Percentiles rank a stretch among this genome's conserved stretches.
phyloP scores from a whole-genome alignment of 2,888 invertebrate genomes.

The Hirtodrosophila confusa region DNA sequence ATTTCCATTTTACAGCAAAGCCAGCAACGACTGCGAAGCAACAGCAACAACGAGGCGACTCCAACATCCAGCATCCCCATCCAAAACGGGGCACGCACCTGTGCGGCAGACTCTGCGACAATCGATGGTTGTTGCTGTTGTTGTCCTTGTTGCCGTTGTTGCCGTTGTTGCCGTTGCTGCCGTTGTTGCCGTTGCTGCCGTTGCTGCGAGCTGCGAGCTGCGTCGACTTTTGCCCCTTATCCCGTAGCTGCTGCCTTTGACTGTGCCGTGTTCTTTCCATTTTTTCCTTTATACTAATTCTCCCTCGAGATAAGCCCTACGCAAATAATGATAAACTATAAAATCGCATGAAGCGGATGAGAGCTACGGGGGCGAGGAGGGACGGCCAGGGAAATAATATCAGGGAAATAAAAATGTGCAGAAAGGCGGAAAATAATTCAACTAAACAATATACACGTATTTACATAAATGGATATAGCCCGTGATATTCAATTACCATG shows the following conservation, averaged over 20 bases:
- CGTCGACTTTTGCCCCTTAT: slow-evolving; percentile 47
- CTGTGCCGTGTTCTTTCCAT: slow-evolving; percentile 13
- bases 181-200: slow-evolving; percentile 25
- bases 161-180: slow-evolving; percentile 17
- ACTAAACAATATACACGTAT: slow-evolving; percentile 80
- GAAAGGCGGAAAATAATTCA: slow-evolving; percentile 79
- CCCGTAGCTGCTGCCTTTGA: slow-evolving; percentile 27
- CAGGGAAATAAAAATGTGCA: slow-evolving; percentile 78
- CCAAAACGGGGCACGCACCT: slow-evolving; percentile 60
- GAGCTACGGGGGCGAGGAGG: slow-evolving; percentile 13
- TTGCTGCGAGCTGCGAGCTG: slow-evolving; percentile 14
- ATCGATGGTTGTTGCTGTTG: slow-evolving; percentile 60
- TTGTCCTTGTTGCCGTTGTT: slow-evolving; percentile 32
- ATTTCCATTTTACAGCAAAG: slow-evolving; percentile 72
- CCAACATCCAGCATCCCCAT: slow-evolving; percentile 24
- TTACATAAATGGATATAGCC: slow-evolving; percentile 73
- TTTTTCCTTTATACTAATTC: slow-evolving; percentile 43
- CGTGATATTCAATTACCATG: slow-evolving; percentile 72
- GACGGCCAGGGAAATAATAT: slow-evolving; percentile 48
- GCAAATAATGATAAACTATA: slow-evolving; percentile 80
- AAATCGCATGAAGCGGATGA: slow-evolving; percentile 62
- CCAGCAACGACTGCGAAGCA: slow-evolving; percentile 42
- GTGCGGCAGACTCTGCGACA: slow-evolving; percentile 62
- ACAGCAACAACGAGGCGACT: slow-evolving; percentile 29
- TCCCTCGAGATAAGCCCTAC: slow-evolving; percentile 73